These are phyloP conservation scores for Planococcus citri DNA, from an alignment of 1,140 invertebrate species.

Conservation along the genomic window DNA sequence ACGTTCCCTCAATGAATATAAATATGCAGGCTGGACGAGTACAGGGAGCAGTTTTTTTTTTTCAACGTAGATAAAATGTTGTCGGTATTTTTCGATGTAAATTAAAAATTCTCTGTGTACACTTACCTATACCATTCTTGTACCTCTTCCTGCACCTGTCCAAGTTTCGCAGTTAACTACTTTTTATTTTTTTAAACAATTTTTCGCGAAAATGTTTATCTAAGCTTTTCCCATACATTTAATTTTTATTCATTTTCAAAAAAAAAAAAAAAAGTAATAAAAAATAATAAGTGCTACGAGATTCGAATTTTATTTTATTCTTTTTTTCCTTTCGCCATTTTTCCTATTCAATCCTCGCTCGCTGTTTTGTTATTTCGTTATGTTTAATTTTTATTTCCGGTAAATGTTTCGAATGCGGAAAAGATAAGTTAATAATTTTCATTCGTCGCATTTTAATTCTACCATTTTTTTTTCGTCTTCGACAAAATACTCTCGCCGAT, in stretches of 20 bases:
- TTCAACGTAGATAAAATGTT: background rate
- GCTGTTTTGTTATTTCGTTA: background rate
- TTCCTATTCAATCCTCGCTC: background rate
- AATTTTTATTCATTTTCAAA: background rate
- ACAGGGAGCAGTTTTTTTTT: background rate
- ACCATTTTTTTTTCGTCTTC: no score
- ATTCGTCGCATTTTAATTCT: no score
- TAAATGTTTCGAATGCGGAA: constrained; percentile 3
- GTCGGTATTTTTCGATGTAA: constrained; percentile 6
- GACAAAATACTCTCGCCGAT: no score
- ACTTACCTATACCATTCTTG: background rate
- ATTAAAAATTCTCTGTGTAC: background rate
- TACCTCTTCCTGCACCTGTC: background rate
- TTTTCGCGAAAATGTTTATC: constrained; percentile 8
- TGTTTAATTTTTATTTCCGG: background rate
- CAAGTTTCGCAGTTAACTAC: background rate
- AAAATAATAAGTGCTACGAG: background rate
- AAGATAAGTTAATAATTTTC: background rate
- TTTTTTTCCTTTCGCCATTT: background rate
- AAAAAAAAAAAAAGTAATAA: background rate
- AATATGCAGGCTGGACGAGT: background rate
- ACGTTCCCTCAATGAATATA: background rate
- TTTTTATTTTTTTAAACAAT: constrained; percentile 2
- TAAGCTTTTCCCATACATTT: constrained; percentile 2
- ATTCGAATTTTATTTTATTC: background rate